Base-by-base conservation (phyloP, 1,140 invertebrate genomes). In the Branchinecta lynchi region DNA sequence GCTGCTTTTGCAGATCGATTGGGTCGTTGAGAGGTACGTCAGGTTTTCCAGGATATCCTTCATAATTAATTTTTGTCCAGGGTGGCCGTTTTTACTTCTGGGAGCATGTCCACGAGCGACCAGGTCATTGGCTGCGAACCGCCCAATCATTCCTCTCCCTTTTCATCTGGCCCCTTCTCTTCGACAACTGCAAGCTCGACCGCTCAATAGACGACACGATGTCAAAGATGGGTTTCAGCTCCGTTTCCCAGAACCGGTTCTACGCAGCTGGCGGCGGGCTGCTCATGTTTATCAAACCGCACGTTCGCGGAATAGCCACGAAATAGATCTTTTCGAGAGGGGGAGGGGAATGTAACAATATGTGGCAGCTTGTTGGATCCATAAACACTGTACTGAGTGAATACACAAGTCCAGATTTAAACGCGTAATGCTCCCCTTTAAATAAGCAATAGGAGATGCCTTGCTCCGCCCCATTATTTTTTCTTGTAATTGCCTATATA, bases 11-110 rank as follows among this genome's bases (percentile, higher is more conserved):
- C n/a, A n/a, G n/a, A n/a, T n/a, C n/a, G n/a, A n/a, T n/a, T n/a
- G n/a, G n/a, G n/a, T n/a, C n/a, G n/a, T n/a, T n/a, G n/a, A n/a
- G n/a, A n/a, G n/a, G n/a, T n/a, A n/a, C n/a, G n/a, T n/a, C n/a
- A n/a, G n/a, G n/a, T n/a, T n/a, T 32, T 32, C 32, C 32, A 3
- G 32, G 32, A 32, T 32, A 32, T 32, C 32, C 32, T 32, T 32
- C 32, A 32, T 5, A 32, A 1, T 32, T 66, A 71, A 12, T 67
- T 68, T 12, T 65, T 69, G 69, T 73, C 15, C 46, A 77, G 76
- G 76, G 75, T 65, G 76, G 76, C 10, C 73, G 73, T 68, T 77
- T 73, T 46, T 75, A 74, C 66, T 77, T 70, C 45, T 65, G 77
- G 68, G 76, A 77, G 67, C 76, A 77, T 67, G 72, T 76, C 2